Conservation (phyloP, 2,113 vertebrate genomes). For the Equus przewalskii region DNA sequence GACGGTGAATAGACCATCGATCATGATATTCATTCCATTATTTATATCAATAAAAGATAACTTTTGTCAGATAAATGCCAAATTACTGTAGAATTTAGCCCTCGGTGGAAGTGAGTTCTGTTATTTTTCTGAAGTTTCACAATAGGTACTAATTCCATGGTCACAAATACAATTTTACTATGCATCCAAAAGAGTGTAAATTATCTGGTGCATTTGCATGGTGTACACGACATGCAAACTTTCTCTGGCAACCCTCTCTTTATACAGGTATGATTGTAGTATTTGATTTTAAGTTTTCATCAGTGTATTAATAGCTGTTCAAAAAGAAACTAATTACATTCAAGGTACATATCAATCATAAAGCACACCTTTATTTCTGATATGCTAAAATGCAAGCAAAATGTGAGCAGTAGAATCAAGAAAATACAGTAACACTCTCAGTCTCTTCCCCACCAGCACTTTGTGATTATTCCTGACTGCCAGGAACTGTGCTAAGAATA, state of each 20-base stretch:
- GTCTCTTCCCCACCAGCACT: not conserved
- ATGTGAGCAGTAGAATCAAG: not conserved
- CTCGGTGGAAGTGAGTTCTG: not conserved
- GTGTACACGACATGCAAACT: not conserved
- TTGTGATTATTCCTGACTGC: not conserved
- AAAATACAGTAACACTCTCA: not conserved
- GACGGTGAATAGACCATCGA: not conserved
- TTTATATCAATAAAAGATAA: not conserved
- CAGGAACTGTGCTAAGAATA: no score
- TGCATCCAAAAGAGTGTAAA: not conserved
- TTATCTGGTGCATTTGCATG: not conserved
- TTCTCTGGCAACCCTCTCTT: not conserved
- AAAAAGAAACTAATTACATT: not conserved
- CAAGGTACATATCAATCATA: not conserved
- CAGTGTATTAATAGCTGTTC: not conserved
- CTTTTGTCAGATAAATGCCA: not conserved
- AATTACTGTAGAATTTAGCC: not conserved
- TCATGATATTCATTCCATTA: not conserved
- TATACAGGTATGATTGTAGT: no score
- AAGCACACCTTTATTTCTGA: not conserved
- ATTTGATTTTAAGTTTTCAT: not conserved
- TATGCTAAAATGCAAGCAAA: not conserved
- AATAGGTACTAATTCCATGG: no score
- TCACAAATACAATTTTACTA: not conserved
- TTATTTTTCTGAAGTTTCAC: not conserved